Conservation (phyloP, 2,888 invertebrate genomes). For the Sarcophaga variegata region DNA sequence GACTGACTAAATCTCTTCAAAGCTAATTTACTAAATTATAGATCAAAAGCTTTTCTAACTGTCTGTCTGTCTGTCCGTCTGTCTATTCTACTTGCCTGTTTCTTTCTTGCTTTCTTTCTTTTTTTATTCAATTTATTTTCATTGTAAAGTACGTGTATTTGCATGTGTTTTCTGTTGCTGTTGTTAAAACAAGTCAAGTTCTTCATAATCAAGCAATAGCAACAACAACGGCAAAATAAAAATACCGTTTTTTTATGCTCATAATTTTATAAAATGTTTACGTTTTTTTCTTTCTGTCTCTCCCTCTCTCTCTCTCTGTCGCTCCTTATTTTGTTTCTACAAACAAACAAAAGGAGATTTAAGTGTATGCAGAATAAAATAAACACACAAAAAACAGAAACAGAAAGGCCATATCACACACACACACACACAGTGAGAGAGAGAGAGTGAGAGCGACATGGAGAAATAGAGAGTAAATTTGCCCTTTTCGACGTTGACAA, state of each 20-base stretch:
- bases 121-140: neutral
- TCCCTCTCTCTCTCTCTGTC: neutral
- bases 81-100: slow-evolving; percentile 13
- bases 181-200: slow-evolving; percentile 37
- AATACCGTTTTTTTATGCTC: slow-evolving; percentile 9
- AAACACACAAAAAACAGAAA: neutral
- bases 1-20: slow-evolving; percentile 48
- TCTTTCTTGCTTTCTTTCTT: neutral
- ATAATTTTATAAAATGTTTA: slow-evolving; percentile 49
- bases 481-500: slow-evolving; percentile 73
- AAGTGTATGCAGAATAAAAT: neutral
- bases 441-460: neutral
- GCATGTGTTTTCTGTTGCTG: slow-evolving; percentile 9
- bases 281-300: slow-evolving; percentile 14
- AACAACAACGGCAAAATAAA: neutral
- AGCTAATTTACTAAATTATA: slow-evolving; percentile 69
- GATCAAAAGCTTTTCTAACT: slow-evolving; percentile 61
- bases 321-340: neutral
- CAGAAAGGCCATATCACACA: neutral
- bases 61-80: neutral
- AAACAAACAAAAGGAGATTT: neutral
- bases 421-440: neutral
- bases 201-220: slow-evolving; percentile 36
- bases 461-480: slow-evolving; percentile 32
- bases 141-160: slow-evolving; percentile 25